phyloP scores from a whole-genome alignment of 2,888 invertebrate species.

The Melipona beecheii region DNA sequence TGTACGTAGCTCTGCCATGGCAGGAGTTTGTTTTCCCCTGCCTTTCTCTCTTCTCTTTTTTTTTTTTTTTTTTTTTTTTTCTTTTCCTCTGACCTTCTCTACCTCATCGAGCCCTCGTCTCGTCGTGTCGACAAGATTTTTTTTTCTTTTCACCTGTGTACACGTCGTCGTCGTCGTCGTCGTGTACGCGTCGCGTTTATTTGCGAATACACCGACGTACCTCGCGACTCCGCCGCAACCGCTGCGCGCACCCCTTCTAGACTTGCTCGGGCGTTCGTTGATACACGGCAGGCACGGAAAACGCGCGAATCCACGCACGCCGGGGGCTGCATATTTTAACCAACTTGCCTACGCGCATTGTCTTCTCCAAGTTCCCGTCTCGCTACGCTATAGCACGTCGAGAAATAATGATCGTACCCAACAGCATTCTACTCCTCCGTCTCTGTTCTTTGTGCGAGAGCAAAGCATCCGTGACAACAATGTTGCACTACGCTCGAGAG shows the following conservation, averaged over 20 bases:
- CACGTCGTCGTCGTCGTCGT: no score
- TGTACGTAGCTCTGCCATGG: conserved; percentile 61
- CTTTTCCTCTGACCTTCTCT: conserved; percentile 43
- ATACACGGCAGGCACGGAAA: conserved; percentile 38
- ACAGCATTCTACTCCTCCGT: conserved; percentile 57
- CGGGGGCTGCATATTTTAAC: conserved; percentile 79
- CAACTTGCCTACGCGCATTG: conserved; percentile 76
- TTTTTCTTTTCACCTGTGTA: conserved; percentile 49
- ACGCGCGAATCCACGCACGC: conserved; percentile 59
- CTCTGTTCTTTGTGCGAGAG: conserved; percentile 48
- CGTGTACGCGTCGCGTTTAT: conserved; percentile 58
- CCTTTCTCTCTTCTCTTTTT: conserved; percentile 34
- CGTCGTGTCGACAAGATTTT: conserved; percentile 51
- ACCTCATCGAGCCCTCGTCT: conserved; percentile 40
- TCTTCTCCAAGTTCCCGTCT: conserved; percentile 62
- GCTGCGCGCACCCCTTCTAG: not conserved
- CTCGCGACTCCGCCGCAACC: conserved; percentile 13
- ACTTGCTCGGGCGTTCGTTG: conserved; percentile 29
- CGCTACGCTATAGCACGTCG: conserved; percentile 46
- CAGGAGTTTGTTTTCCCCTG: conserved; percentile 60
- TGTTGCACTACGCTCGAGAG: conserved; percentile 57
- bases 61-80: not conserved
- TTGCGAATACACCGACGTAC: conserved; percentile 43
- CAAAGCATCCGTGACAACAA: conserved; percentile 63
- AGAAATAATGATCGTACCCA: conserved; percentile 70